Evolutionary conservation across 2,888 invertebrate genomes (phyloP).

Genomic region (Saturnia pavonia): DNA sequence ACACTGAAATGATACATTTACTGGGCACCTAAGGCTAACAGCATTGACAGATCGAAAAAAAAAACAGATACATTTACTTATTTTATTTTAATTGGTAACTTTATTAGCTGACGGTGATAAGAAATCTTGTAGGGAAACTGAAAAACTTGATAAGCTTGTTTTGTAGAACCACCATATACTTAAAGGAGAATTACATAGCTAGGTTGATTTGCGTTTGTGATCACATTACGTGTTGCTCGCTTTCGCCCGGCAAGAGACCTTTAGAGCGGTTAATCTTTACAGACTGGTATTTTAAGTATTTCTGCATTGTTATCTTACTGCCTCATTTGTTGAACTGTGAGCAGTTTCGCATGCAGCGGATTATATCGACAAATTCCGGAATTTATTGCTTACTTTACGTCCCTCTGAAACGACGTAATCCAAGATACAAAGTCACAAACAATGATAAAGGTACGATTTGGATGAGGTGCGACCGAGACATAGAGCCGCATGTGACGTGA

Average conservation of each 20-base stretch:
- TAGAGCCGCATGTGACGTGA: neutral
- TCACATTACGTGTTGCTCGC: neutral
- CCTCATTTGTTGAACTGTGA: conserved; percentile 1
- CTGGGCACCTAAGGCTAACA: too few species aligned
- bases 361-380: conserved; percentile 40
- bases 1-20: too few species aligned
- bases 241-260: neutral
- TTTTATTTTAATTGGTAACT: too few species aligned
- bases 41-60: too few species aligned
- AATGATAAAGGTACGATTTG: conserved; percentile 4
- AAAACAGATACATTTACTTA: too few species aligned
- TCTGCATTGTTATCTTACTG: neutral
- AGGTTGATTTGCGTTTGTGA: too few species aligned
- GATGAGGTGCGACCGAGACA: neutral
- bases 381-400: conserved; percentile 34
- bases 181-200: too few species aligned
- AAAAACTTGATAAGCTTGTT: too few species aligned
- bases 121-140: too few species aligned
- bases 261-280: neutral
- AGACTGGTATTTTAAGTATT: neutral
- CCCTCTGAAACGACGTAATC: conserved; percentile 9
- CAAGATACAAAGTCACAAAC: conserved; percentile 4
- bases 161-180: too few species aligned
- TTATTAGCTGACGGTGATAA: too few species aligned
- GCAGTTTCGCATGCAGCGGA: conserved; percentile 29